Base-by-base conservation (phyloP, 1,140 invertebrate species). In the Pogonomyrmex barbatus region DNA sequence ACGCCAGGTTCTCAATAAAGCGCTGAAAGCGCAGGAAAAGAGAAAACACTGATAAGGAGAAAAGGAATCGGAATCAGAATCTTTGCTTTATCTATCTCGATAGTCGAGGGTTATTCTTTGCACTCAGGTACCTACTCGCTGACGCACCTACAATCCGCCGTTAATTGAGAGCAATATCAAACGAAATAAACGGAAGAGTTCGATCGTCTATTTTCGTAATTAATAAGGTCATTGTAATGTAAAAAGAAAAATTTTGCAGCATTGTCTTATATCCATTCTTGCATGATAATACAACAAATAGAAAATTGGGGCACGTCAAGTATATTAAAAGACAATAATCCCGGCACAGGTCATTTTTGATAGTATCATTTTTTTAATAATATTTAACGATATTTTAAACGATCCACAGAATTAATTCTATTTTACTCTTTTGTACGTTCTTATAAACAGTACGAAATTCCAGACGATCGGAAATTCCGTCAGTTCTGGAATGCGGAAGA, bases 361-460 rank as follows among this genome's bases (percentile, higher is more conserved):
- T 24, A 42, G 24, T 24, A 0, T n/a, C 33, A 50, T 82, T 76
- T n/a, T 47, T 60, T 70, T 39, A 24, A 60, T 73, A 17, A 47
- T 82, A 58, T 82, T 47, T 30, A 10, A 73, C 12, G 42, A 39
- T 71, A 60, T 4, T 71, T 58, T 58, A 50, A 24, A 60, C 47
- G 30, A 68, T 58, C 12, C 10, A 17, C 33, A n/a, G 6, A 0
- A 56, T 36, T 36, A 30, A 12, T 50, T 58, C 12, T 47, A 56
- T 42, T 81, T 2, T 47, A 60, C 36, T 71, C 14, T 12, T 58
- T 71, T 70, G 14, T 24, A 33, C 5, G 24, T 10, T 82, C 30
- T 82, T 50, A 54, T 60, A 75, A 83, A 83, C 30, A 71, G 30
- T 36, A 82, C 8, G 33, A 60, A 71, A 83, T 83, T 73, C 68